Evolutionary conservation across 2,888 invertebrate genomes (phyloP).

Genomic region (Netelia inedita): DNA sequence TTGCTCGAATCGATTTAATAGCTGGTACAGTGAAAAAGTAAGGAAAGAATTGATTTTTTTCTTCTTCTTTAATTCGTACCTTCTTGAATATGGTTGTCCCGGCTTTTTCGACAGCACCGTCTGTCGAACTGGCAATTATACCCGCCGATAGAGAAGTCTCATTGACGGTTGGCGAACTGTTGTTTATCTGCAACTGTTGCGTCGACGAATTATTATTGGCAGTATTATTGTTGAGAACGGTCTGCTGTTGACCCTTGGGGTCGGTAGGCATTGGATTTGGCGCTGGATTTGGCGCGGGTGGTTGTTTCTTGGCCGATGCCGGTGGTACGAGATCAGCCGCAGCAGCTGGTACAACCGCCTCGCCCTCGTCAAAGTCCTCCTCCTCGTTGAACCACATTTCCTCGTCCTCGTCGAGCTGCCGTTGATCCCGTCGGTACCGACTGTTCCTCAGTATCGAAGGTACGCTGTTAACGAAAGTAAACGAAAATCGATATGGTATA

Average conservation of each 20-base stretch:
- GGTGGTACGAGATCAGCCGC: slow-evolving; percentile 84
- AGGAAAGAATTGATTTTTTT: background rate
- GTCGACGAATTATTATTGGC: slow-evolving; percentile 85
- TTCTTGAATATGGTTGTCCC: slow-evolving; percentile 85
- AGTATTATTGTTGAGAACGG: slow-evolving; percentile 83
- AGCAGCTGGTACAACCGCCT: slow-evolving; percentile 86
- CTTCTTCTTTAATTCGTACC: slow-evolving; percentile 74
- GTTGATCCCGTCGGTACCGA: slow-evolving; percentile 95
- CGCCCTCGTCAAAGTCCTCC: slow-evolving; percentile 95
- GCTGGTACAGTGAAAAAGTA: background rate
- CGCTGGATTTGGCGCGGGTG: slow-evolving; percentile 79
- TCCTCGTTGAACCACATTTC: slow-evolving; percentile 99
- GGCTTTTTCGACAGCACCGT: slow-evolving; percentile 84
- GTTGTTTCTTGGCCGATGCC: slow-evolving; percentile 82
- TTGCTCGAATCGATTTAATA: too few species aligned
- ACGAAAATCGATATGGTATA: slow-evolving; percentile 8
- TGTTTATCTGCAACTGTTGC: slow-evolving; percentile 82
- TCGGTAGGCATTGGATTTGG: slow-evolving; percentile 79
- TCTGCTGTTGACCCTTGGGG: slow-evolving; percentile 81
- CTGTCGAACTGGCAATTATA: slow-evolving; percentile 79
- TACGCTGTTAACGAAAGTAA: slow-evolving; percentile 86
- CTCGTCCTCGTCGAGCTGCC: slow-evolving; percentile 98
- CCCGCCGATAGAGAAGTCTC: slow-evolving; percentile 80
- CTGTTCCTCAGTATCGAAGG: slow-evolving; percentile 92
- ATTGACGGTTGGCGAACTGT: slow-evolving; percentile 78